phyloP scores from a whole-genome alignment of 2,888 invertebrate species.

The Ophion ventricosus region DNA sequence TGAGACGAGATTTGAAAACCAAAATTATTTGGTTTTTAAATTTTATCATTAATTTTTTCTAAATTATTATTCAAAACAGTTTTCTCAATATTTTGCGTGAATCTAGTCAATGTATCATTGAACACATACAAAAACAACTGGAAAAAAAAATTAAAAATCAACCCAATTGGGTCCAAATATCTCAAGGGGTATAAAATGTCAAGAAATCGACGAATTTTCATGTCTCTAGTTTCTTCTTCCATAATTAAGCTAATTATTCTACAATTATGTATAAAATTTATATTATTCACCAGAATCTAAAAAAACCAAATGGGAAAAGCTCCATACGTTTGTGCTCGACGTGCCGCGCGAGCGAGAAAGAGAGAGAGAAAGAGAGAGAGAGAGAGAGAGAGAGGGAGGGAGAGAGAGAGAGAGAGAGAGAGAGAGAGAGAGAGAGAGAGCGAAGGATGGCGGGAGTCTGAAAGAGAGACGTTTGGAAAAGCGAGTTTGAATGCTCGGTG shows the following conservation, averaged over 20 bases:
- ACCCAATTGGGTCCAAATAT: no score
- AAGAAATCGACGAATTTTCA: no score
- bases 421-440: neutral
- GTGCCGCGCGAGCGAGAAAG: neutral
- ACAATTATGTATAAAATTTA: neutral
- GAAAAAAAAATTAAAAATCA: no score
- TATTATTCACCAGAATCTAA: neutral
- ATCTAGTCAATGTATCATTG: no score
- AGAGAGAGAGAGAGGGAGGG: neutral
- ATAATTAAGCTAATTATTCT: neutral
- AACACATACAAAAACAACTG: no score
- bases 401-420: neutral
- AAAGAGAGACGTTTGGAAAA: constrained; percentile 52
- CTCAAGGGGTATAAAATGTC: no score
- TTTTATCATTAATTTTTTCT: no score
- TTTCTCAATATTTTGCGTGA: no score
- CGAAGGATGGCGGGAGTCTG: constrained; percentile 5
- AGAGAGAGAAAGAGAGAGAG: constrained; percentile 4
- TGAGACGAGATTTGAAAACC: no score
- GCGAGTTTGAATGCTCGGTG: constrained; percentile 74
- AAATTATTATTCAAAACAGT: no score
- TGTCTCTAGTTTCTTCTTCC: no score
- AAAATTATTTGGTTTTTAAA: no score
- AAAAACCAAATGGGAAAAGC: neutral
- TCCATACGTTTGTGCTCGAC: neutral